Evolutionary conservation across 2,113 vertebrate species (phyloP), one percentile per base, ranked within the genome.

Genomic region (Rhadina sibilatrix): DNA sequence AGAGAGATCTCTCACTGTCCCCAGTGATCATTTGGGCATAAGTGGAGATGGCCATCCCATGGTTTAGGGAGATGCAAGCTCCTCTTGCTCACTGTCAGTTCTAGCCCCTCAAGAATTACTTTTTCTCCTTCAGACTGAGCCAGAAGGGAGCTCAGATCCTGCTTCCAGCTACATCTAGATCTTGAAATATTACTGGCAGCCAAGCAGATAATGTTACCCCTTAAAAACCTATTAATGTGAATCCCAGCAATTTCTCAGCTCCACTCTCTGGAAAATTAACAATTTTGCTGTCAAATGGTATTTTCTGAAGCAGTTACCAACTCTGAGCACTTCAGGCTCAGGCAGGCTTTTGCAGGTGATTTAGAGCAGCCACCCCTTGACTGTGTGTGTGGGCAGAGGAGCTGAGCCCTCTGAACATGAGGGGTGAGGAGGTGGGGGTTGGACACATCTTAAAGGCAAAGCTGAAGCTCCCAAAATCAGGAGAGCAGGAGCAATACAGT

Each of bases 181-280:
- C 81, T 72, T 87, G 87, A 94, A 64, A 81, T 66, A 66, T 65
- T 57, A 37, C 47, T 7, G 49, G 88, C 74, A 93, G 61, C 78
- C 77, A 54, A 37, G 93, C 80, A 91, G 69, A 61, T 89, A 77
- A 89, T 63, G 18, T 49, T 80, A 81, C 64, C 56, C 42, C 64
- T 94, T 84, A 54, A 86, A 89, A 95, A 69, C 17, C 60, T 28
- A 63, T 81, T 94, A 78, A 63, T 3, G 10, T 31, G 28, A 65
- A 57, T 83, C 54, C 54, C 87, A 69, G 83, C 76, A 65, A 91
- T 84, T 94, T 69, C 81, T 84, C 72, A 59, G 74, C 56, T n/a
- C 78, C 69, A 3, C 50, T 70, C 56, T 24, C 87, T 50, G 64
- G 87, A 70, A 93, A 94, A 94, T 78, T 46, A 83, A 84, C 46